Conservation (phyloP, 2,113 vertebrate genomes). For the Rhadina sibilatrix region DNA sequence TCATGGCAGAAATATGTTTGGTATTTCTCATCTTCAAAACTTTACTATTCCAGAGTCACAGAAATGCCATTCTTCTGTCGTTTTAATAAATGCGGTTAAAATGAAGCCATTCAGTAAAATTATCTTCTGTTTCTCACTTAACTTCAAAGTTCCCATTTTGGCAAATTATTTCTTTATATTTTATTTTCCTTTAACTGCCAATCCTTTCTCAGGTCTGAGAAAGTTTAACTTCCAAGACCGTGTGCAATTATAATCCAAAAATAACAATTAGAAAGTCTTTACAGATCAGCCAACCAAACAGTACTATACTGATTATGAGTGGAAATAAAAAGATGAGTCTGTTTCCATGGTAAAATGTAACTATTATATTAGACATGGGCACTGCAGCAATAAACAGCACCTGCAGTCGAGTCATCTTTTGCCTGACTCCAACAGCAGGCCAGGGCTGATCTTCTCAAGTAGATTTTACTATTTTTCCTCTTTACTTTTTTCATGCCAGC, state of each 20-base stretch:
- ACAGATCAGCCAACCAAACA: neutral
- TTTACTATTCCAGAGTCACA: neutral
- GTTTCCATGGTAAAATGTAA: slow-evolving; percentile 35
- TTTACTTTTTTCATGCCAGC: neutral
- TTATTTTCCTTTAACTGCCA: neutral
- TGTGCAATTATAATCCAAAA: neutral
- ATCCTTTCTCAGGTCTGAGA: neutral
- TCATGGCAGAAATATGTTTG: neutral
- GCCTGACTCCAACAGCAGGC: neutral
- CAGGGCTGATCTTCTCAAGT: neutral
- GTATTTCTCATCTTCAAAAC: neutral
- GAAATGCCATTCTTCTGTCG: neutral
- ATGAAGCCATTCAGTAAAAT: neutral
- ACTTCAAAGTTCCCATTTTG: neutral
- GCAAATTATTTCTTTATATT: neutral
- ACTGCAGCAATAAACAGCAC: neutral
- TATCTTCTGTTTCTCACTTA: neutral
- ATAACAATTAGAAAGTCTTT: neutral
- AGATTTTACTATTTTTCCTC: neutral
- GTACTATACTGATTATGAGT: neutral
- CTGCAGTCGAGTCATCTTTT: neutral
- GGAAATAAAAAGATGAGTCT: neutral
- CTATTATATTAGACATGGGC: neutral
- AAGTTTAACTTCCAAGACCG: neutral
- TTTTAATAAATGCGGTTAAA: neutral